Percentiles rank a stretch among this genome's conserved stretches.
phyloP scores from a whole-genome alignment of 1,140 invertebrate genomes.

The Drosophila leontia region DNA sequence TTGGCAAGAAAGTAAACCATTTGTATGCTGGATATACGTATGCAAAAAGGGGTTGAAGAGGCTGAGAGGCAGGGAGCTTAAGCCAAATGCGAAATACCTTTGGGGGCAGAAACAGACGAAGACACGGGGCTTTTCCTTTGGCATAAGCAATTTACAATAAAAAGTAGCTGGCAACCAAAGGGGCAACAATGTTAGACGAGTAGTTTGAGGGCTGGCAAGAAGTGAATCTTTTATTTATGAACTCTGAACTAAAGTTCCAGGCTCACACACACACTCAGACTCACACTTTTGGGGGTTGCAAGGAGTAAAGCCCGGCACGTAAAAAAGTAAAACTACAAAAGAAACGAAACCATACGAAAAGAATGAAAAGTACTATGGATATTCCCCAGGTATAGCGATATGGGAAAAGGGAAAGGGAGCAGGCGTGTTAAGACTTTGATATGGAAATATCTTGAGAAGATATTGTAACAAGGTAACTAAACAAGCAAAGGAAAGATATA shows the following conservation, averaged over 20 bases:
- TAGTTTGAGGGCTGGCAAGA: conserved; percentile 30
- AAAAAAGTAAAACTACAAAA: conserved; percentile 65
- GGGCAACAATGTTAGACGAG: conserved; percentile 63
- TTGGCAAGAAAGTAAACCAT: conserved; percentile 69
- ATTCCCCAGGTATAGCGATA: conserved; percentile 35
- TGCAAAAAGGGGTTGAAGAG: conserved; percentile 35
- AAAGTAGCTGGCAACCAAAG: conserved; percentile 63
- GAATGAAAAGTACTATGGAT: conserved; percentile 13
- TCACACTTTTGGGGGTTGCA: conserved; percentile 48
- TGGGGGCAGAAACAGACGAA: conserved; percentile 38
- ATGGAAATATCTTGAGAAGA: conserved; percentile 55
- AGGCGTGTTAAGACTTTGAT: conserved; percentile 63
- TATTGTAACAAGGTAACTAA: conserved; percentile 3
- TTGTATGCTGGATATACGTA: conserved; percentile 53
- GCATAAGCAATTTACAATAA: conserved; percentile 83
- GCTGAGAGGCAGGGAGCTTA: conserved; percentile 11
- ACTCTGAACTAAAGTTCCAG: conserved; percentile 52
- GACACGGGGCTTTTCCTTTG: conserved; percentile 58
- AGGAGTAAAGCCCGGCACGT: conserved; percentile 44
- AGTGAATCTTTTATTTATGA: conserved; percentile 82
- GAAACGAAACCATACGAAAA: conserved; percentile 5
- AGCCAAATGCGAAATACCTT: conserved; percentile 62
- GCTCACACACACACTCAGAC: conserved; percentile 1
- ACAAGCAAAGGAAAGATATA: neutral
- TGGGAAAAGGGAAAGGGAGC: neutral